phyloP scores from a whole-genome alignment of 2,888 invertebrate genomes.

The Thera obeliscata region DNA sequence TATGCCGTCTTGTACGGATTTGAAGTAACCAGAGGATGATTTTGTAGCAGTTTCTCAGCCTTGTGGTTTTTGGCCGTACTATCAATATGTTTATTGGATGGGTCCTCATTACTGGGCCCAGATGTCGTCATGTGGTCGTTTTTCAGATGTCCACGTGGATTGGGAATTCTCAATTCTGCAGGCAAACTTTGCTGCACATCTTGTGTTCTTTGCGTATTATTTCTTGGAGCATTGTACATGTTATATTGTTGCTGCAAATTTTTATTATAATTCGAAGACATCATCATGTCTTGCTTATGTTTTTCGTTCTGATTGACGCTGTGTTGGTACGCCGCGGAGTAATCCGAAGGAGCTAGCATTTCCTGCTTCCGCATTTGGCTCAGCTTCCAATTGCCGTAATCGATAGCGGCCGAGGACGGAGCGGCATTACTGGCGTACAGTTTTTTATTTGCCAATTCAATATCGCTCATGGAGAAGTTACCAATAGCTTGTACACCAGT shows the following conservation, averaged over 20 bases:
- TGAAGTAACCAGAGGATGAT: slow-evolving; percentile 69
- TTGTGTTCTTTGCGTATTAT: slow-evolving; percentile 61
- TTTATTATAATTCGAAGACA: slow-evolving; percentile 68
- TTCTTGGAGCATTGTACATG: slow-evolving; percentile 63
- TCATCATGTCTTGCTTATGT: slow-evolving; percentile 60
- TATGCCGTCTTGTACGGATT: slow-evolving; percentile 74
- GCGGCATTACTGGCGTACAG: slow-evolving; percentile 64
- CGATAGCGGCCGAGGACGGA: slow-evolving; percentile 62
- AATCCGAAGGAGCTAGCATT: slow-evolving; percentile 66
- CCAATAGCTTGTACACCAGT: slow-evolving; percentile 60
- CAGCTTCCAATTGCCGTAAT: slow-evolving; percentile 78
- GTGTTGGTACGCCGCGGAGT: slow-evolving; percentile 61
- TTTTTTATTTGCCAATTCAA: slow-evolving; percentile 77
- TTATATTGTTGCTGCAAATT: slow-evolving; percentile 68
- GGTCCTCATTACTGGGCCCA: slow-evolving; percentile 57
- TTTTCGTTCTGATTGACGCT: slow-evolving; percentile 62
- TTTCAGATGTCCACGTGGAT: slow-evolving; percentile 68
- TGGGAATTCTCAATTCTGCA: slow-evolving; percentile 74
- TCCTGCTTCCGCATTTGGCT: slow-evolving; percentile 71
- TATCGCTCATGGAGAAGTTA: slow-evolving; percentile 74
- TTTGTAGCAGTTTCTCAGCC: slow-evolving; percentile 69
- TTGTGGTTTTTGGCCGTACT: slow-evolving; percentile 65
- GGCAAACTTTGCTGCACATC: slow-evolving; percentile 68
- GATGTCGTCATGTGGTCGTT: slow-evolving; percentile 61
- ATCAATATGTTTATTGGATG: slow-evolving; percentile 64